Evolutionary conservation across 2,888 invertebrate species (phyloP).

Genomic region (Acronicta aceris): DNA sequence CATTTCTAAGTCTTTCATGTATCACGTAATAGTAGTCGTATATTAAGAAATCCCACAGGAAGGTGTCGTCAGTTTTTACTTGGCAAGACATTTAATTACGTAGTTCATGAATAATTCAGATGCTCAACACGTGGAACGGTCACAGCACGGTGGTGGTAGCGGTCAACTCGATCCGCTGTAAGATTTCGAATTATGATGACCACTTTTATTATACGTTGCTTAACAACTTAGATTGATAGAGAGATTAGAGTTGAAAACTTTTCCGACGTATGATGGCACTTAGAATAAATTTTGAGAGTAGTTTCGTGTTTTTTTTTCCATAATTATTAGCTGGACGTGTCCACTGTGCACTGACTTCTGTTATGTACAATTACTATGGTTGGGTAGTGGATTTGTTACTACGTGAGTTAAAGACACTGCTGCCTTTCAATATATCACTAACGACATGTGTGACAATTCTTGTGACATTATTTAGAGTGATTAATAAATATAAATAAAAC

Average conservation of each 20-base stretch:
- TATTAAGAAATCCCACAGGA: slow-evolving; percentile 77
- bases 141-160: slow-evolving; percentile 82
- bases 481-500: too few species aligned
- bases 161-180: slow-evolving; percentile 66
- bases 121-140: slow-evolving; percentile 81
- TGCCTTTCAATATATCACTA: too few species aligned
- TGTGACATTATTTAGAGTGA: too few species aligned
- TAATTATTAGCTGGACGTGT: slow-evolving; percentile 48
- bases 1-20: slow-evolving; percentile 18
- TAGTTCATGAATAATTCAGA: slow-evolving; percentile 84
- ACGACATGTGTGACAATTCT: too few species aligned
- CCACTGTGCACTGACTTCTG: slow-evolving; percentile 16
- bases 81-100: slow-evolving; percentile 83
- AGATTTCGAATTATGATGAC: slow-evolving; percentile 62
- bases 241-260: slow-evolving; percentile 55
- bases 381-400: too few species aligned
- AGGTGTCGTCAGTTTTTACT: slow-evolving; percentile 82
- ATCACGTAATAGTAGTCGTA: slow-evolving; percentile 41
- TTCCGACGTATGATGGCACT: slow-evolving; percentile 36
- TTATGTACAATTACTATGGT: slow-evolving; percentile 4
- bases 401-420: too few species aligned
- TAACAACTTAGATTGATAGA: slow-evolving; percentile 55
- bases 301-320: slow-evolving; percentile 30
- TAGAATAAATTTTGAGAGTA: slow-evolving; percentile 36
- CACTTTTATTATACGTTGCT: slow-evolving; percentile 55